Evolutionary conservation across 2,113 vertebrate genomes (phyloP).

Genomic region (Vulpes ferrilata): DNA sequence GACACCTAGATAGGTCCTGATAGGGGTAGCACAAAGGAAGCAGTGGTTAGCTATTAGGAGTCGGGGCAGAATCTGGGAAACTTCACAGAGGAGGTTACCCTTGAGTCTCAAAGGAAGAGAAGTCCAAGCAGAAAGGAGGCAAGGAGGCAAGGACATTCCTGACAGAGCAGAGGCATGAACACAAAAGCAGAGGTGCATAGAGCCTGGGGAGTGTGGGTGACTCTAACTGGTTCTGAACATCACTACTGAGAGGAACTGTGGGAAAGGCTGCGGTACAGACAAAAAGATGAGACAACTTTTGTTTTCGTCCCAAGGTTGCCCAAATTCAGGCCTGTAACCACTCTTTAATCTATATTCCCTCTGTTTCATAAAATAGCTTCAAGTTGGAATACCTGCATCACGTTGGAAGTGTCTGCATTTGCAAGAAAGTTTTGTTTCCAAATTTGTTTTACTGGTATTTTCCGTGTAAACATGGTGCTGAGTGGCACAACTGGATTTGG

Average conservation of each 20-base stretch:
- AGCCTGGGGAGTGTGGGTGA: neutral
- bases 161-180: neutral
- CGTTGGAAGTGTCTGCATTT: neutral
- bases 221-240: neutral
- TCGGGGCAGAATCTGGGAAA: neutral
- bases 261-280: neutral
- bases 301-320: neutral
- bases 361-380: neutral
- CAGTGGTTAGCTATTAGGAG: neutral
- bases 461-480: neutral
- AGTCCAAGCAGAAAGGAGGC: neutral
- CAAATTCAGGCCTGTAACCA: neutral
- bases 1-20: neutral
- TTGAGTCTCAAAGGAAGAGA: neutral
- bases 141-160: neutral
- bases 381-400: neutral
- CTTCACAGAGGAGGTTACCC: neutral
- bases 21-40: neutral
- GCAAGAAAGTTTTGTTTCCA: neutral
- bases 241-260: neutral
- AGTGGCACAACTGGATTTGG: conserved; percentile 1
- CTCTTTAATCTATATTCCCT: neutral
- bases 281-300: neutral
- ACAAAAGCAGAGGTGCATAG: neutral
- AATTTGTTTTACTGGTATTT: neutral